Evolutionary conservation across 2,113 vertebrate genomes (phyloP).

Genomic region (Tinamus guttatus): DNA sequence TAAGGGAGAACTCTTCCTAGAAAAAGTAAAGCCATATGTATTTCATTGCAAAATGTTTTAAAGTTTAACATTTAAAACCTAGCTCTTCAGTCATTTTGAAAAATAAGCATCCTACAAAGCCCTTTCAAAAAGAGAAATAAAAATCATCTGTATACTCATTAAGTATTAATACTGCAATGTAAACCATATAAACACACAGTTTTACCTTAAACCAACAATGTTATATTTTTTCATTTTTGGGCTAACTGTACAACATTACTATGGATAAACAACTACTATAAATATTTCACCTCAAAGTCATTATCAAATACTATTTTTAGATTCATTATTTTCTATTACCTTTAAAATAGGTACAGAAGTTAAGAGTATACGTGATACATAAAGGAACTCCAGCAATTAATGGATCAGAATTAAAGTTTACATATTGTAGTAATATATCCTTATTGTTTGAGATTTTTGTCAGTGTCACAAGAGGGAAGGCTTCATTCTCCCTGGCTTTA

Average conservation of each 20-base stretch:
- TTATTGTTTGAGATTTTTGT: neutral
- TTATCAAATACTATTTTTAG: slow-evolving; percentile 2
- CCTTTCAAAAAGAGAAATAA: slow-evolving; percentile 10
- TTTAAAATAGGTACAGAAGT: neutral
- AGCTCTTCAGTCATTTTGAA: neutral
- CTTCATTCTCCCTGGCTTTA: neutral
- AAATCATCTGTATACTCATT: slow-evolving; percentile 22
- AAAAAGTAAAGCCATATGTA: neutral
- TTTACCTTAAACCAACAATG: slow-evolving; percentile 53
- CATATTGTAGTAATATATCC: neutral
- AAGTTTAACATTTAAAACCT: neutral
- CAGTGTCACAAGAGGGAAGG: neutral
- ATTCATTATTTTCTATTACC: neutral
- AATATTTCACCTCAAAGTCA: slow-evolving; percentile 1
- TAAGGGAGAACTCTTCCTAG: neutral
- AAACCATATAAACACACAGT: slow-evolving; percentile 28
- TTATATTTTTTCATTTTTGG: slow-evolving; percentile 11
- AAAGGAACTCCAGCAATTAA: neutral
- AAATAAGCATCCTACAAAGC: neutral
- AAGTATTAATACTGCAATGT: slow-evolving; percentile 58
- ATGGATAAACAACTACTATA: slow-evolving; percentile 25
- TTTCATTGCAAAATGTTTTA: neutral
- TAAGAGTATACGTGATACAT: neutral
- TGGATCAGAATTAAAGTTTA: neutral
- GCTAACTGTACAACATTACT: slow-evolving; percentile 47